Conservation (phyloP, 2,113 vertebrate species). For the Struthio camelus region DNA sequence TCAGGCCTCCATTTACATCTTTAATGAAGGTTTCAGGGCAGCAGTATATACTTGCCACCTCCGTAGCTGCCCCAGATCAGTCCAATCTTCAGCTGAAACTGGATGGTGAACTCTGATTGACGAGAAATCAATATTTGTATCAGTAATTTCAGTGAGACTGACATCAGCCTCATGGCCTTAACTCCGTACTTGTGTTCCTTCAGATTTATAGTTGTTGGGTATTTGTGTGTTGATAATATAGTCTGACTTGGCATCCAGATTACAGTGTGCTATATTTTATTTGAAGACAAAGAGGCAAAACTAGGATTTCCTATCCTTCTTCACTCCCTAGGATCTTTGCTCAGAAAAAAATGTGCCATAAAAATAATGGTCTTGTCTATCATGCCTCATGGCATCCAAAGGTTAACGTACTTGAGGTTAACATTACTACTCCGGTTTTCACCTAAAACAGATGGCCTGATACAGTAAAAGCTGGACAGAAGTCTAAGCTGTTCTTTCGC, state of each 20-base stretch:
- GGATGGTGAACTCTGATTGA: neutral
- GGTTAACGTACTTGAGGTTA: slow-evolving; percentile 66
- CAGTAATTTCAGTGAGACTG: neutral
- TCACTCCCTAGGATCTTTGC: slow-evolving; percentile 30
- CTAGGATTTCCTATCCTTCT: slow-evolving; percentile 62
- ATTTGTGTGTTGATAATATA: neutral
- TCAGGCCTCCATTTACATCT: neutral
- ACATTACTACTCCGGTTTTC: slow-evolving; percentile 63
- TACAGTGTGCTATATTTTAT: slow-evolving; percentile 62
- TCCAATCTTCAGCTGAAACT: neutral
- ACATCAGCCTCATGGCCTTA: neutral
- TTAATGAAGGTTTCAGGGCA: slow-evolving; percentile 6
- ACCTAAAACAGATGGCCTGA: slow-evolving; percentile 58
- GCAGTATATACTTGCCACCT: neutral
- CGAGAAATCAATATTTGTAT: neutral
- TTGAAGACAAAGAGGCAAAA: slow-evolving; percentile 67
- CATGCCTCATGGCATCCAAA: slow-evolving; percentile 67
- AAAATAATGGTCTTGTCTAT: slow-evolving; percentile 75
- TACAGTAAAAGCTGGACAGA: slow-evolving; percentile 61
- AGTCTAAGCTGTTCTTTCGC: slow-evolving; percentile 57
- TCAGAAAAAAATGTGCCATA: slow-evolving; percentile 61
- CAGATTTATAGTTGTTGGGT: slow-evolving; percentile 28
- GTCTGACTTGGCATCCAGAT: slow-evolving; percentile 70
- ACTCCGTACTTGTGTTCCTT: neutral
- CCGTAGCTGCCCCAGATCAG: neutral